Evolutionary conservation across 2,113 vertebrate genomes (phyloP).

Genomic region (Puffinus mauretanicus): DNA sequence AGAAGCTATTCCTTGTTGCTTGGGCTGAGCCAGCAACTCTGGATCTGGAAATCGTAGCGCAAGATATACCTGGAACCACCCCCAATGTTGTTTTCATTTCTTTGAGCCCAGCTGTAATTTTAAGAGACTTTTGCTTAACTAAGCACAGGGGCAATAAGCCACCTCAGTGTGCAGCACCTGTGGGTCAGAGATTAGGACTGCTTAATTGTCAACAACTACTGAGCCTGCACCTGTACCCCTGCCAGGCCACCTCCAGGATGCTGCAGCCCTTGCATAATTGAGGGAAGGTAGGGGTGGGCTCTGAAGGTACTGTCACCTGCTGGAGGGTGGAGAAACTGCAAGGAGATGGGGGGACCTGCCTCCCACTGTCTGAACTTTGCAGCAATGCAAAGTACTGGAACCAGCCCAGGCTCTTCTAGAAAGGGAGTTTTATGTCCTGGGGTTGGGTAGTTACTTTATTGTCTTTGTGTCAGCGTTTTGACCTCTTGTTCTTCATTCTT

Average conservation of each 20-base stretch:
- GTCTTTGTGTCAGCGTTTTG: not conserved
- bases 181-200: not conserved
- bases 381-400: not conserved
- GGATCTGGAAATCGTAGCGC: not conserved
- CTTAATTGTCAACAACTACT: not conserved
- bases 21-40: not conserved
- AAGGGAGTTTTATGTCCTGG: not conserved
- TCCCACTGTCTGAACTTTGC: not conserved
- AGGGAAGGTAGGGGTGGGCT: not conserved
- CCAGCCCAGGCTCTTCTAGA: not conserved
- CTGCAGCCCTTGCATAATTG: not conserved
- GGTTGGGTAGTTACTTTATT: not conserved
- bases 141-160: not conserved
- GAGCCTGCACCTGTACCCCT: not conserved
- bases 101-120: not conserved
- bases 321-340: not conserved
- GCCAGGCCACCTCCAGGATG: not conserved
- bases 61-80: not conserved
- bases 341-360: not conserved
- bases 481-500: not conserved
- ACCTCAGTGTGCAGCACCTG: not conserved
- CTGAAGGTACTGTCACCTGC: not conserved
- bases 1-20: not conserved
- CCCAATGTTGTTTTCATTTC: not conserved
- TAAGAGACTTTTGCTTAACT: not conserved